These are phyloP conservation scores for Leptatherina wallacei DNA, from an alignment of 2,797 vertebrate genomes.

Conservation along the genomic window DNA sequence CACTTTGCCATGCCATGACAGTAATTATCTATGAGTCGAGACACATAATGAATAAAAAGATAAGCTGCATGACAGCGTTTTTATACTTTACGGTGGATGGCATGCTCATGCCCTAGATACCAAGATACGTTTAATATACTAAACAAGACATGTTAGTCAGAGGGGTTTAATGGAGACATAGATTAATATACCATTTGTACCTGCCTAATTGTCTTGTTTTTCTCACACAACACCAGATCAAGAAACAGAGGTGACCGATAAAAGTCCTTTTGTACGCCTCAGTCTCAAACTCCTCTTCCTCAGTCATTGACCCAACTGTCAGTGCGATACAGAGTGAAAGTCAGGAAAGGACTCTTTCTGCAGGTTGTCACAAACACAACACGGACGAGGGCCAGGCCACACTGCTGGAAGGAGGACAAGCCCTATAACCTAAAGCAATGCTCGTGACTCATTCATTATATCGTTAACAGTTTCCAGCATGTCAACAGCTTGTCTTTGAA, in stretches of 20 bases:
- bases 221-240: slow-evolving; percentile 54
- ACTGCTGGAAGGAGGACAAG: slow-evolving; percentile 55
- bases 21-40: slow-evolving; percentile 11
- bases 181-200: slow-evolving; percentile 66
- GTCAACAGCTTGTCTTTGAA: slow-evolving; percentile 86
- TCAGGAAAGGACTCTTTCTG: slow-evolving; percentile 62
- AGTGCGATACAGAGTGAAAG: slow-evolving; percentile 45
- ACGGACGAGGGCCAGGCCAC: slow-evolving; percentile 51
- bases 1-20: slow-evolving; percentile 11
- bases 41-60: neutral
- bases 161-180: slow-evolving; percentile 59
- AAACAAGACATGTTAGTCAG: slow-evolving; percentile 39
- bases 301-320: slow-evolving; percentile 52
- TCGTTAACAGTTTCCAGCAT: slow-evolving; percentile 78
- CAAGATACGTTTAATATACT: slow-evolving; percentile 18
- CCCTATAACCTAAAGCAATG: slow-evolving; percentile 70
- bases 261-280: slow-evolving; percentile 62
- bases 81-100: slow-evolving; percentile 24
- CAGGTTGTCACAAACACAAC: slow-evolving; percentile 53
- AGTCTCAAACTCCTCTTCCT: slow-evolving; percentile 41
- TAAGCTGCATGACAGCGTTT: slow-evolving; percentile 18
- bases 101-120: slow-evolving; percentile 15
- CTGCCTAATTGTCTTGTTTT: slow-evolving; percentile 67
- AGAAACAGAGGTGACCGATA: slow-evolving; percentile 62
- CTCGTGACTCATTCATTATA: slow-evolving; percentile 84